These are phyloP conservation scores for Cerastoderma edule DNA, from an alignment of 2,888 invertebrate genomes.

Conservation along the genomic window DNA sequence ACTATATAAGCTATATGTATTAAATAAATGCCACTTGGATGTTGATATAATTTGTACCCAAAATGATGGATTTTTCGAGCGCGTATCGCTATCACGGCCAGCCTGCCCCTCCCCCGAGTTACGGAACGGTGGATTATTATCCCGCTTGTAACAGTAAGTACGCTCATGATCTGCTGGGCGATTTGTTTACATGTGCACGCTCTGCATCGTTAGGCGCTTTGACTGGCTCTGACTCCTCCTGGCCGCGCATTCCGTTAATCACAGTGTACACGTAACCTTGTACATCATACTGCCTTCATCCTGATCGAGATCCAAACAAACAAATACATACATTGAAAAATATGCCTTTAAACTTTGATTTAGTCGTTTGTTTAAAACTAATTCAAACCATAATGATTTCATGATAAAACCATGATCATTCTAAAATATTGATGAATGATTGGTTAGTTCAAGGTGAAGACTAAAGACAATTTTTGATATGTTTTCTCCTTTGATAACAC, in stretches of 20 bases:
- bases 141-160: slow-evolving; percentile 89
- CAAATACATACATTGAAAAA: no score
- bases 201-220: slow-evolving; percentile 44
- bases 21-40: neutral
- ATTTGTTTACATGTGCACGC: slow-evolving; percentile 41
- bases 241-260: slow-evolving; percentile 11
- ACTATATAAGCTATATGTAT: neutral
- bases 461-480: no score
- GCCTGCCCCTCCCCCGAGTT: slow-evolving; percentile 86
- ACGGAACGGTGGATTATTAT: slow-evolving; percentile 98
- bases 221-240: slow-evolving; percentile 1
- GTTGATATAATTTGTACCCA: no score
- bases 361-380: no score
- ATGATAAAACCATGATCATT: no score
- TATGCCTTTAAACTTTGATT: no score
- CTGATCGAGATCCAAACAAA: no score
- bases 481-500: no score
- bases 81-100: slow-evolving; percentile 69
- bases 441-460: no score
- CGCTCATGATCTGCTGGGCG: slow-evolving; percentile 9
- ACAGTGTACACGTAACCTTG: slow-evolving; percentile 1
- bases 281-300: neutral
- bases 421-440: no score
- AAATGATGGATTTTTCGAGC: slow-evolving; percentile 70
- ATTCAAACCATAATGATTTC: no score